Percentiles rank a stretch among this genome's conserved stretches.
Conservation (phyloP, 2,888 invertebrate genomes). For the Entomobrya multifasciata region DNA sequence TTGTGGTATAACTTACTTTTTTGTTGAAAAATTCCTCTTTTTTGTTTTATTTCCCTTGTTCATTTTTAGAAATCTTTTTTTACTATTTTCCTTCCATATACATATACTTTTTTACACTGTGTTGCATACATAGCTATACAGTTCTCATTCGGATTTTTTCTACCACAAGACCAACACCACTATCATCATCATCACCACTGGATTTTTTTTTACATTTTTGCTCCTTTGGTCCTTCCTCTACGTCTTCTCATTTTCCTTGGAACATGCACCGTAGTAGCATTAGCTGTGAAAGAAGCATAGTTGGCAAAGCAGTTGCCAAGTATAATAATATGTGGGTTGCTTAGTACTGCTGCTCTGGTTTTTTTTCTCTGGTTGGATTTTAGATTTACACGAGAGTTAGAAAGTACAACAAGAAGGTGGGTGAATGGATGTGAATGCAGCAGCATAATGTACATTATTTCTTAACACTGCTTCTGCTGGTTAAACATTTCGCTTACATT, state of each 20-base stretch:
- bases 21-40: not conserved
- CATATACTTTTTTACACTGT: not conserved
- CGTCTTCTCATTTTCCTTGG: not conserved
- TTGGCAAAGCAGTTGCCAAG: slow-evolving; percentile 41
- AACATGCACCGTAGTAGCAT: slow-evolving; percentile 41
- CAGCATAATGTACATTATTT: not conserved
- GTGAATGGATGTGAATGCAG: not conserved
- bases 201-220: not conserved
- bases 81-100: no score
- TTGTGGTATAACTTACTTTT: no score
- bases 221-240: slow-evolving; percentile 7
- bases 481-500: not conserved
- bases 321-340: slow-evolving; percentile 46
- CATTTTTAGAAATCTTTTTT: not conserved
- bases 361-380: slow-evolving; percentile 29
- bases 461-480: not conserved
- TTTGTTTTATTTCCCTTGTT: not conserved
- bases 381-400: slow-evolving; percentile 13
- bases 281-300: not conserved
- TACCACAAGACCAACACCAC: not conserved
- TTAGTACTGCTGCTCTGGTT: not conserved
- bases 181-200: not conserved
- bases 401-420: no score
- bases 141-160: no score
- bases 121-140: no score